Evolutionary conservation across 2,113 vertebrate species (phyloP).

Genomic region (Heterotis niloticus): DNA sequence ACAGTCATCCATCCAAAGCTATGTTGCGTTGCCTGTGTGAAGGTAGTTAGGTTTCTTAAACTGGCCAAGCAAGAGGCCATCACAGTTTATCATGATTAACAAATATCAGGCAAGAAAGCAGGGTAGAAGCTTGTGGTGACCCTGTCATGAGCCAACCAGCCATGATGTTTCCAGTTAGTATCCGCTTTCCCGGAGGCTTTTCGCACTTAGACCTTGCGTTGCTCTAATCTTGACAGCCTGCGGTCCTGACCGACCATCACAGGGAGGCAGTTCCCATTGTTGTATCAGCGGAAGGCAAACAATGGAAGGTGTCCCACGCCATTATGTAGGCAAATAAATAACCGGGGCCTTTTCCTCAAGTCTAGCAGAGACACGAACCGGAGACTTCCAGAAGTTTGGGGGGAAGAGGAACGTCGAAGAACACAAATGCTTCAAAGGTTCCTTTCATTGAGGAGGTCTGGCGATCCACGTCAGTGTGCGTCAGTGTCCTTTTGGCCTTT

Average conservation of each 20-base stretch:
- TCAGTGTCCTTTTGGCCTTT: slow-evolving; percentile 21
- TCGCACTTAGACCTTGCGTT: background rate
- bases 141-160: too few species aligned
- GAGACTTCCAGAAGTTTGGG: slow-evolving; percentile 37
- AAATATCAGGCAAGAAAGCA: too few species aligned
- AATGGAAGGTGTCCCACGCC: slow-evolving; percentile 37
- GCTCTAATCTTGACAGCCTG: background rate
- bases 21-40: too few species aligned
- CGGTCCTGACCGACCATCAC: background rate
- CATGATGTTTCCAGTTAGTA: too few species aligned
- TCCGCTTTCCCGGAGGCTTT: background rate
- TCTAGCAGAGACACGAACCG: slow-evolving; percentile 30
- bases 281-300: slow-evolving; percentile 48
- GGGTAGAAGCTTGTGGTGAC: too few species aligned
- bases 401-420: slow-evolving; percentile 38
- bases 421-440: slow-evolving; percentile 55
- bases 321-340: slow-evolving; percentile 37
- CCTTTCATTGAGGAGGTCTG: slow-evolving; percentile 41
- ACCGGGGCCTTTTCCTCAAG: slow-evolving; percentile 43
- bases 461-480: slow-evolving; percentile 23
- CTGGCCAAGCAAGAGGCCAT: too few species aligned
- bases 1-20: too few species aligned
- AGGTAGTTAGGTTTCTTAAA: too few species aligned
- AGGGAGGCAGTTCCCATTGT: background rate
- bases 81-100: too few species aligned